Percentiles rank a stretch among this genome's conserved stretches.
Evolutionary conservation across 2,797 vertebrate species (phyloP).

Genomic region (Luscinia luscinia): DNA sequence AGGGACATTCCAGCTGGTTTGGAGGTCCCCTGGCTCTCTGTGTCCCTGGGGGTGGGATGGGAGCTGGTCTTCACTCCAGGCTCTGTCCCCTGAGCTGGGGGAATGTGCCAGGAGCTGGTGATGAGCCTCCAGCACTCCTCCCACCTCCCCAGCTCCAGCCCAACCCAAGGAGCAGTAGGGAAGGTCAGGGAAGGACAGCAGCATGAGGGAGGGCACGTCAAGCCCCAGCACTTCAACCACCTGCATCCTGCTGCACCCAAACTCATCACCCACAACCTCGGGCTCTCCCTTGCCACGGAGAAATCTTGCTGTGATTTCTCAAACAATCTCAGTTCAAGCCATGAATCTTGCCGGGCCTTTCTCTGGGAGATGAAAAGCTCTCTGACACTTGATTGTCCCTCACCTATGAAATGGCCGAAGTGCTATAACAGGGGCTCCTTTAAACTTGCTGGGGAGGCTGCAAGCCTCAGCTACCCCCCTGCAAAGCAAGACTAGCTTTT

Average conservation of each 20-base stretch:
- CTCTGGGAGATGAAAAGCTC: conserved; percentile 11
- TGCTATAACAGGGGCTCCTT: not conserved
- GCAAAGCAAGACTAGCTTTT: not conserved
- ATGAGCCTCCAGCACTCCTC: not conserved
- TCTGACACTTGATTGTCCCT: not conserved
- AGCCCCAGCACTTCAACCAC: not conserved
- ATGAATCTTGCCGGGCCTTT: not conserved
- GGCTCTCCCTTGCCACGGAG: fast-evolving
- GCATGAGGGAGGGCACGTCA: not conserved
- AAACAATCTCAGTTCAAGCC: not conserved
- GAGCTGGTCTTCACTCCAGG: fast-evolving
- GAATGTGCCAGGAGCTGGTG: not conserved
- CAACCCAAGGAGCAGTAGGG: not conserved
- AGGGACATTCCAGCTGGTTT: not conserved
- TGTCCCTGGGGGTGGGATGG: not conserved
- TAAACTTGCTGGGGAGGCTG: not conserved
- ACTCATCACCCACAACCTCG: fast-evolving
- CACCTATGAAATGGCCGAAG: not conserved
- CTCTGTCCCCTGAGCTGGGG: not conserved
- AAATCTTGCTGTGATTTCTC: not conserved
- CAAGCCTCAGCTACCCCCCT: not conserved
- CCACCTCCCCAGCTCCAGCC: not conserved
- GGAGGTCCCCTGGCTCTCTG: not conserved
- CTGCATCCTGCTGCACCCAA: not conserved
- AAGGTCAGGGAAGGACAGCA: not conserved